Conservation (phyloP, 2,888 invertebrate genomes). For the Diaphora mendica region DNA sequence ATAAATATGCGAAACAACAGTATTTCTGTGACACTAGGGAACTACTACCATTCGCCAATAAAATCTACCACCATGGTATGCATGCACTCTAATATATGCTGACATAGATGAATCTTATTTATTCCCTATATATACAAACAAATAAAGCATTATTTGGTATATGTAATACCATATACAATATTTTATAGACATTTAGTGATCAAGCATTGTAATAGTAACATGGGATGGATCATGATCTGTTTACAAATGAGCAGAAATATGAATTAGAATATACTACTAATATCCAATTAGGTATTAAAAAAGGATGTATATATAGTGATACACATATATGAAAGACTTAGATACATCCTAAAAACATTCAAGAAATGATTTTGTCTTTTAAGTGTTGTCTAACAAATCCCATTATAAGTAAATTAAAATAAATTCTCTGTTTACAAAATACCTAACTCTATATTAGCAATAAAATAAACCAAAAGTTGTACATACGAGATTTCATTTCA, state of each 20-base stretch:
- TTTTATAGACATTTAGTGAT: constrained; percentile 26
- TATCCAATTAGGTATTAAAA: constrained; percentile 49
- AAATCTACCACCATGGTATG: constrained; percentile 45
- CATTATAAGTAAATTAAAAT: constrained; percentile 47
- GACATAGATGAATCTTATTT: constrained; percentile 45
- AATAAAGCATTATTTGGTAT: constrained; percentile 58
- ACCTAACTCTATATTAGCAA: constrained; percentile 59
- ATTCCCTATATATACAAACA: constrained; percentile 62
- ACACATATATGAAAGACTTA: constrained; percentile 30
- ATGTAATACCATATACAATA: constrained; percentile 32
- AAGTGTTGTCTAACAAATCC: constrained; percentile 41
- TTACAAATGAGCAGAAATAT: constrained; percentile 36
- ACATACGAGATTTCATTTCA: constrained; percentile 65
- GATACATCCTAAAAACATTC: constrained; percentile 34
- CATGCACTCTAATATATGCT: constrained; percentile 10
- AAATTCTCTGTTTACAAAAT: constrained; percentile 50
- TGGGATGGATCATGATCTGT: constrained; percentile 28
- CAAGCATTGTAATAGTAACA: constrained; percentile 23
- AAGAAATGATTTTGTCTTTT: constrained; percentile 44
- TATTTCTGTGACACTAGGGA: constrained; percentile 51
- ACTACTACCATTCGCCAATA: constrained; percentile 45
- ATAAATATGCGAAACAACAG: constrained; percentile 51
- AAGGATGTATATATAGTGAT: constrained; percentile 38
- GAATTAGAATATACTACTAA: constrained; percentile 42
- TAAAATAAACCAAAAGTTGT: constrained; percentile 66